Percentiles rank a stretch among this genome's conserved stretches.
These are phyloP conservation scores for Drosophila saltans DNA, from an alignment of 1,140 invertebrate species.

Conservation along the genomic window DNA sequence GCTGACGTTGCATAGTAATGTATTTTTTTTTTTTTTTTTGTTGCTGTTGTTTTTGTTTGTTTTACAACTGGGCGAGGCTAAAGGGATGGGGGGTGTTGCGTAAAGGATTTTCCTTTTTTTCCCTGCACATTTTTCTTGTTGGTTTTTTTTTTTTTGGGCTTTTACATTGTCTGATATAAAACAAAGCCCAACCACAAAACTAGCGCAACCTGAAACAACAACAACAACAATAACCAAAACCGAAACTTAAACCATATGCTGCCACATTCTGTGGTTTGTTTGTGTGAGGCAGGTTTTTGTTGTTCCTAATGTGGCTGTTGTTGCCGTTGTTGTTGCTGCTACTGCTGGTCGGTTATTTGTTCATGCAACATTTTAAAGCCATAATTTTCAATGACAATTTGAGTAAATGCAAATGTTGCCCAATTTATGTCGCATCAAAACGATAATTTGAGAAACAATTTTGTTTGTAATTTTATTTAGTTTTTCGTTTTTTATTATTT, in stretches of 20 bases:
- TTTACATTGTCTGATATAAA: conserved; percentile 64
- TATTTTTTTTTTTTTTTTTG: conserved; percentile 21
- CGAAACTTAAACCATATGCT: conserved; percentile 63
- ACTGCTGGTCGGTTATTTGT: conserved; percentile 16
- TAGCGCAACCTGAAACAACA: conserved; percentile 65
- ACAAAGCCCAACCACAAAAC: conserved; percentile 73
- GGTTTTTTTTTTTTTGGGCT: conserved; percentile 32
- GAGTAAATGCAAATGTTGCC: conserved; percentile 54
- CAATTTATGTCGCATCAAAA: conserved; percentile 54
- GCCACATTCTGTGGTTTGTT: conserved; percentile 68
- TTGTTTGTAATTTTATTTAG: not conserved
- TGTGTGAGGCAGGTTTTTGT: conserved; percentile 31
- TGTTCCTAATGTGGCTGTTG: not conserved
- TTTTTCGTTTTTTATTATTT: not conserved
- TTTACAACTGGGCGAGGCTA: not conserved
- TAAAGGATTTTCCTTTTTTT: conserved; percentile 19
- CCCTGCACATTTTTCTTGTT: conserved; percentile 38
- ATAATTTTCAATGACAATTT: conserved; percentile 59
- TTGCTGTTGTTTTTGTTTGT: conserved; percentile 18
- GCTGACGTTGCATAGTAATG: conserved; percentile 48
- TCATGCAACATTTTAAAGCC: conserved; percentile 52
- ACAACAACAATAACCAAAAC: conserved; percentile 43
- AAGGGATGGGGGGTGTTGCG: conserved; percentile 18
- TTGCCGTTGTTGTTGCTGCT: conserved; percentile 1
- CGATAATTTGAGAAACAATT: conserved; percentile 39